Base-by-base conservation (phyloP, 92 coral and sea anemone species). In the Nematostella vectensis region DNA sequence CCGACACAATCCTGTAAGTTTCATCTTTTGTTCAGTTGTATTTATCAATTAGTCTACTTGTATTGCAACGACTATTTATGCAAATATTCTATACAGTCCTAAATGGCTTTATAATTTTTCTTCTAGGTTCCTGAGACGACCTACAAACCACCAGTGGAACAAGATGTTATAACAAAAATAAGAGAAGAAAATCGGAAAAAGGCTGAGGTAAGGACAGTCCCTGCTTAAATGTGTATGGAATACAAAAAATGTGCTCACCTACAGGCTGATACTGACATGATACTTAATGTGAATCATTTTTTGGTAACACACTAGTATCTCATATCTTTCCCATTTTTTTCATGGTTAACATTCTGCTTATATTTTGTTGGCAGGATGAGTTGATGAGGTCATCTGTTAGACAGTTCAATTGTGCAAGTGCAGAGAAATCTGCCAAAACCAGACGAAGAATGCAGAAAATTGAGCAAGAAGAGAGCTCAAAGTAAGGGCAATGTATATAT, bases 161-260 rank as follows among this genome's bases (percentile, higher is more conserved):
- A 74, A 28, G 83, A 80, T 58, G 67, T 76, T 20, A 63, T 93
- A 38, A 57, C 75, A 29, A 83, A 77, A 68, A 59, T 80, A 11
- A 69, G 81, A 56, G 78, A 83, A 40, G 81, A 70, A 59, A 93
- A 93, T 48, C 67, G 99, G 48, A 65, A 64, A 55, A 82, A 83
- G 50, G 99, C 99, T 8, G 93, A 93, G 99, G 99, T 93, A 33
- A 33, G n/a, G n/a, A n/a, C n/a, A n/a, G n/a, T n/a, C n/a, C n/a
- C n/a, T n/a, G n/a, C n/a, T n/a, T n/a, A n/a, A n/a, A n/a, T n/a
- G n/a, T n/a, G n/a, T n/a, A n/a, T n/a, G n/a, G n/a, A n/a, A n/a
- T n/a, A n/a, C n/a, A n/a, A n/a, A n/a, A n/a, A n/a, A n/a, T n/a
- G n/a, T n/a, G n/a, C n/a, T n/a, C n/a, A n/a, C n/a, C n/a, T n/a